Percentiles rank a stretch among this genome's conserved stretches.
Evolutionary conservation across 2,888 invertebrate species (phyloP).

Genomic region (Drosophila sordidapex): DNA sequence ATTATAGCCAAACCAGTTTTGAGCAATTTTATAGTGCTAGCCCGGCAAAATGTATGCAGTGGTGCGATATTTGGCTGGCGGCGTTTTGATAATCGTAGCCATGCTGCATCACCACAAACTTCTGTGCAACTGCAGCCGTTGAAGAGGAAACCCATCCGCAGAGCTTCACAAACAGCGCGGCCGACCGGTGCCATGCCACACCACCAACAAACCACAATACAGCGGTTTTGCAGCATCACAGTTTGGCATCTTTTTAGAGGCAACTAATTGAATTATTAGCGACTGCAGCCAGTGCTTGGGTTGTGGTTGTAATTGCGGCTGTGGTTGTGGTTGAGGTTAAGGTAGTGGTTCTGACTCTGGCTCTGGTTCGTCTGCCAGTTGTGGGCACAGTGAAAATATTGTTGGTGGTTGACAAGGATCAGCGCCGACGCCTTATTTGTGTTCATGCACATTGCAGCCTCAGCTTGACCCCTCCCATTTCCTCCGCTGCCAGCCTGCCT

Average conservation of each 20-base stretch:
- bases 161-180: slow-evolving; percentile 1
- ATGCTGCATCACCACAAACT: slow-evolving; percentile 51
- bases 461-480: slow-evolving; percentile 12
- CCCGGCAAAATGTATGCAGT: slow-evolving; percentile 60
- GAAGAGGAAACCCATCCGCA: slow-evolving; percentile 20
- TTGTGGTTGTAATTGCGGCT: slow-evolving; percentile 16
- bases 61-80: slow-evolving; percentile 64
- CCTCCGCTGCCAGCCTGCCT: slow-evolving; percentile 20
- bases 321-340: slow-evolving; percentile 15
- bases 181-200: slow-evolving; percentile 23
- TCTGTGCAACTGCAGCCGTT: slow-evolving; percentile 39
- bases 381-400: slow-evolving; percentile 67
- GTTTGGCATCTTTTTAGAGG: slow-evolving; percentile 71
- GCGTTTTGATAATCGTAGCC: slow-evolving; percentile 72
- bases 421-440: slow-evolving; percentile 81
- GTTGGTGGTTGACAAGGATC: slow-evolving; percentile 83
- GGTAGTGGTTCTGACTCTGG: slow-evolving; percentile 12
- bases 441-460: slow-evolving; percentile 71
- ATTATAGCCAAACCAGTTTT: slow-evolving; percentile 15
- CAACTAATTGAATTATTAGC: slow-evolving; percentile 83
- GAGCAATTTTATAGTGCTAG: slow-evolving; percentile 21
- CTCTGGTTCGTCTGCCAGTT: slow-evolving; percentile 38
- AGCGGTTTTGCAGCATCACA: slow-evolving; percentile 52
- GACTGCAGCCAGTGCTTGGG: slow-evolving; percentile 44
- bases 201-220: slow-evolving; percentile 16